Evolutionary conservation across 2,113 vertebrate species (phyloP).

Genomic region (Zosterops japonicus): DNA sequence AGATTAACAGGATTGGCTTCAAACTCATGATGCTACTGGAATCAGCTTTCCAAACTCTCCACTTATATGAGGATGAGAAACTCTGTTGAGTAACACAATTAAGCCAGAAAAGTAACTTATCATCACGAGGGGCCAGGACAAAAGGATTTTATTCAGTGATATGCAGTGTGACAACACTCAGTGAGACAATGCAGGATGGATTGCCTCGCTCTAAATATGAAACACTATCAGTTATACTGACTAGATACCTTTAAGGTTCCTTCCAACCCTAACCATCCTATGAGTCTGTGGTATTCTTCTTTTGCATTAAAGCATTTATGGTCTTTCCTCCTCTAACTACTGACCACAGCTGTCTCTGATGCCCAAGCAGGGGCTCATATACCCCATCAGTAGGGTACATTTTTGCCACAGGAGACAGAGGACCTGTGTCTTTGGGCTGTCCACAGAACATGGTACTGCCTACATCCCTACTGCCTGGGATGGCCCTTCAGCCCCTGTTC

Average conservation of each 20-base stretch:
- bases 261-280: not conserved
- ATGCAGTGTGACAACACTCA: not conserved
- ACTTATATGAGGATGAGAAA: not conserved
- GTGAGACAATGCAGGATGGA: not conserved
- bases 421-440: not conserved
- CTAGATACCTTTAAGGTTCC: not conserved
- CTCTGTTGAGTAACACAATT: not conserved
- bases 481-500: not conserved
- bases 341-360: not conserved
- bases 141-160: not conserved
- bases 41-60: not conserved
- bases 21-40: not conserved
- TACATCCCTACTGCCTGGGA: not conserved
- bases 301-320: not conserved
- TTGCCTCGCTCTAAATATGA: not conserved
- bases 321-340: not conserved
- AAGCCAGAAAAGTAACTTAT: not conserved
- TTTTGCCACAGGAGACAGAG: not conserved
- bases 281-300: not conserved
- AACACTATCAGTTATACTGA: not conserved
- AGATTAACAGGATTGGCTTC: not conserved
- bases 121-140: not conserved
- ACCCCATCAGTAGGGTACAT: not conserved
- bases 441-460: not conserved
- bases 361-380: not conserved